These are phyloP conservation scores for Decapterus maruadsi DNA, from an alignment of 2,797 vertebrate species.

Conservation along the genomic window DNA sequence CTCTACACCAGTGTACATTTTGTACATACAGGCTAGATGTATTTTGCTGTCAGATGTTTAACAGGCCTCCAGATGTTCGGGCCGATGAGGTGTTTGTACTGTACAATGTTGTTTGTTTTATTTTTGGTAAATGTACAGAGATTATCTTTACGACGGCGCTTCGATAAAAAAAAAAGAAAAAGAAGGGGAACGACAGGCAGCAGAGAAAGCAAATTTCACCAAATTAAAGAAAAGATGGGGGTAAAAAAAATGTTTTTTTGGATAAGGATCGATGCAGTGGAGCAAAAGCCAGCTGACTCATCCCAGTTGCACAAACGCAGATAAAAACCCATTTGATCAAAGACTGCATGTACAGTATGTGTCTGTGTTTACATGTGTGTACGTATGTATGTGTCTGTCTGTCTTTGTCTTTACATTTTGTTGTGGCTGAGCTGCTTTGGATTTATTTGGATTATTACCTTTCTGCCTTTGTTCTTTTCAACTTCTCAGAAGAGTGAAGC, in stretches of 20 bases:
- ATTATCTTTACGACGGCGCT: constrained; percentile 38
- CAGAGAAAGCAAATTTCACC: constrained; percentile 3
- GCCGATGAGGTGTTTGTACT: constrained; percentile 62
- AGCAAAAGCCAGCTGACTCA: constrained; percentile 10
- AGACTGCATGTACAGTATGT: constrained; percentile 66
- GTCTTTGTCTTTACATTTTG: constrained; percentile 47
- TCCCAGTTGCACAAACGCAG: constrained; percentile 23
- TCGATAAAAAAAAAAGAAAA: background rate
- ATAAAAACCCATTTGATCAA: constrained; percentile 32
- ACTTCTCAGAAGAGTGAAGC: constrained; percentile 31
- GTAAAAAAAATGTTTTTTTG: background rate
- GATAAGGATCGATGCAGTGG: background rate
- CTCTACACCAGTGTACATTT: constrained; percentile 81
- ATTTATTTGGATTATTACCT: constrained; percentile 37
- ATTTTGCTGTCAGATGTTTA: constrained; percentile 66
- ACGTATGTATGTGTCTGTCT: constrained; percentile 41
- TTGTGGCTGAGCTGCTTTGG: constrained; percentile 32
- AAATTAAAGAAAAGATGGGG: background rate
- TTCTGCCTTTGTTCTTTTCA: constrained; percentile 22
- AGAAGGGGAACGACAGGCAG: background rate
- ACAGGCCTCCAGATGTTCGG: constrained; percentile 38
- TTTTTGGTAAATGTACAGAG: constrained; percentile 71
- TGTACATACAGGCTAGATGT: constrained; percentile 76
- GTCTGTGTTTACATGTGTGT: constrained; percentile 53
- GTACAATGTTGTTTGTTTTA: constrained; percentile 59